These are phyloP conservation scores for Cryptocheilus praepositus DNA, from an alignment of 2,888 invertebrate species.

Conservation along the genomic window DNA sequence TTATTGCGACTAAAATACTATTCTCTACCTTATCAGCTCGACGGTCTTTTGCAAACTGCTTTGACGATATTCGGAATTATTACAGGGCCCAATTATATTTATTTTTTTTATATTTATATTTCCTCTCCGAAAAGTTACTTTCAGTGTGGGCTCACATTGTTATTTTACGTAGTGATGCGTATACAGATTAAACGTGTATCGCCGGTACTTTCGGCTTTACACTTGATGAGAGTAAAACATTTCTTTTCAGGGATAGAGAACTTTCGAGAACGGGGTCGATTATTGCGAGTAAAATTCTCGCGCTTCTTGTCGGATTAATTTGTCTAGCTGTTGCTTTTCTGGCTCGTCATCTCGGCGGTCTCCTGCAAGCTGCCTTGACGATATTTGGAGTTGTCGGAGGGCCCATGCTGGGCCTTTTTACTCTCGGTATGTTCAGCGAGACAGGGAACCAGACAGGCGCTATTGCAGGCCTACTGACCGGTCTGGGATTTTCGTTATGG, in stretches of 20 bases:
- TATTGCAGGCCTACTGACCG: conserved; percentile 80
- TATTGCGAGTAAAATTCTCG: conserved; percentile 78
- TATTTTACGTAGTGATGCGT: no score
- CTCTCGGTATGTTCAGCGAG: conserved; percentile 89
- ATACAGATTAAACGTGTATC: no score
- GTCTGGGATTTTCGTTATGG: conserved; percentile 85
- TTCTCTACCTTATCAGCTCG: conserved; percentile 78
- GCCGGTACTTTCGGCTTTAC: no score
- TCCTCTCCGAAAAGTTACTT: no score
- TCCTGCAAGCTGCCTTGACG: conserved; percentile 87
- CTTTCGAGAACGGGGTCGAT: conserved; percentile 43
- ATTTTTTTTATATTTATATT: no score
- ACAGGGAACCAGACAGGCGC: conserved; percentile 85
- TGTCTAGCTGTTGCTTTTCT: conserved; percentile 89
- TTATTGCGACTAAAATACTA: conserved; percentile 76
- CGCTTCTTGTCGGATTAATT: conserved; percentile 83
- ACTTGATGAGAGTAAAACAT: no score
- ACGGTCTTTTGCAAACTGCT: conserved; percentile 86
- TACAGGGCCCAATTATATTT: conserved; percentile 90
- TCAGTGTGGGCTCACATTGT: no score
- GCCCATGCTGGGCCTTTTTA: conserved; percentile 88
- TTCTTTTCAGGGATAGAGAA: conserved; percentile 44
- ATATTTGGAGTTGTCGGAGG: conserved; percentile 93
- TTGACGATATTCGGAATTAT: conserved; percentile 91
- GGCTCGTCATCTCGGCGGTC: conserved; percentile 77